Evolutionary conservation across 2,888 invertebrate genomes (phyloP).

Genomic region (Caenorhabditis virilis): DNA sequence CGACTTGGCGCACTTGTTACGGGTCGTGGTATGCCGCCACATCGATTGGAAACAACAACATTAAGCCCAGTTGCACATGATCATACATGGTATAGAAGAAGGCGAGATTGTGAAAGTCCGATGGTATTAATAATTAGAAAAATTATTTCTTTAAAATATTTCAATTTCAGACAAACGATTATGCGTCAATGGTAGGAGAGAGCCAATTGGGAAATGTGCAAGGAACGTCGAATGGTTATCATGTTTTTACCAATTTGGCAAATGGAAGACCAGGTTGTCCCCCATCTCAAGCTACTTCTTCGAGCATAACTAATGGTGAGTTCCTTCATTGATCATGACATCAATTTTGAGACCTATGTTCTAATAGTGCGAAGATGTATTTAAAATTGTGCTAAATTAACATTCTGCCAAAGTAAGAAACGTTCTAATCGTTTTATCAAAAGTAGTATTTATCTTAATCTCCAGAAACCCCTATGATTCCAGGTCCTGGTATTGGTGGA

Average conservation of each 20-base stretch:
- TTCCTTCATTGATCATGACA: not conserved
- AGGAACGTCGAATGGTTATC: conserved; percentile 9
- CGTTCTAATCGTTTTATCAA: too few relatives aligned
- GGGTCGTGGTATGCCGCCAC: conserved; percentile 16
- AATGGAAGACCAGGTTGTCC: conserved; percentile 2
- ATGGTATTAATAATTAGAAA: too few relatives aligned
- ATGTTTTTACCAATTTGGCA: conserved; percentile 9
- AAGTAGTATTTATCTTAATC: too few relatives aligned
- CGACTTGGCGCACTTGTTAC: conserved; percentile 2
- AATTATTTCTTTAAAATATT: too few relatives aligned
- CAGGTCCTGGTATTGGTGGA: conserved; percentile 36
- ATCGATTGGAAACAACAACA: conserved; percentile 39
- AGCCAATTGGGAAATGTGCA: conserved; percentile 20
- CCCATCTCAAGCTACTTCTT: conserved; percentile 27
- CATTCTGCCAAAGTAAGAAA: too few relatives aligned
- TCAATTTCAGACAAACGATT: conserved; percentile 64
- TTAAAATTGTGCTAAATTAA: too few relatives aligned
- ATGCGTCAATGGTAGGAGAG: conserved; percentile 62
- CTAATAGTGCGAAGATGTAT: too few relatives aligned
- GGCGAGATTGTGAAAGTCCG: conserved; percentile 53
- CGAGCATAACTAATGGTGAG: conserved; percentile 34
- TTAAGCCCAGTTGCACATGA: conserved; percentile 42
- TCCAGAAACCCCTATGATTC: not conserved
- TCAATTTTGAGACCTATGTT: too few relatives aligned
- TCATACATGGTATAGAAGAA: conserved; percentile 49